These are phyloP conservation scores for Melanophora roralis DNA, from an alignment of 2,888 invertebrate genomes.

Conservation along the genomic window DNA sequence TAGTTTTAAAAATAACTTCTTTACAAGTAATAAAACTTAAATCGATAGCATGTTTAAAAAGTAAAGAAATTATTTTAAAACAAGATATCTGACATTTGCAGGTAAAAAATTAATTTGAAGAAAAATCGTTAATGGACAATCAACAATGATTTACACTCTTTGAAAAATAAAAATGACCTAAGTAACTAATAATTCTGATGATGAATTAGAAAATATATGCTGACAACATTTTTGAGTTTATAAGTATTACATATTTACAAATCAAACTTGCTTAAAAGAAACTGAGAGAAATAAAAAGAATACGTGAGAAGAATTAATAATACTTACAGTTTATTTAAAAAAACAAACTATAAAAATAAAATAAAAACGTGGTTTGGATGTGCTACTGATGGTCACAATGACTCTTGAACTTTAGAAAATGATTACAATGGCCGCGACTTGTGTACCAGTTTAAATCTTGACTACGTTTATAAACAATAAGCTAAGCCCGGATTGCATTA, in stretches of 20 bases:
- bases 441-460: conserved; percentile 59
- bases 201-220: conserved; percentile 3
- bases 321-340: background rate
- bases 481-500: too few relatives aligned
- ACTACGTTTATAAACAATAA: conserved; percentile 52
- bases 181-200: background rate
- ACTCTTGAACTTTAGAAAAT: conserved; percentile 62
- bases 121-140: background rate
- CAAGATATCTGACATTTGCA: conserved; percentile 54
- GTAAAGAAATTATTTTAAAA: conserved; percentile 25
- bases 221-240: background rate
- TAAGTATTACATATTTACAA: background rate
- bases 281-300: background rate
- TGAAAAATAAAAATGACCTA: conserved; percentile 1
- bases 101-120: conserved; percentile 12
- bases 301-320: background rate
- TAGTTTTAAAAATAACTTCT: background rate
- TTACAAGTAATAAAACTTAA: background rate
- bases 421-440: conserved; percentile 60
- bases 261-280: background rate
- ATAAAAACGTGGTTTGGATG: conserved; percentile 38
- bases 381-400: conserved; percentile 50
- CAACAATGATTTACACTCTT: background rate
- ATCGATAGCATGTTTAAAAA: background rate
- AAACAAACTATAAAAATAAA: background rate